Evolutionary conservation across 2,888 invertebrate species (phyloP).

Genomic region (Teinopalpus imperialis): DNA sequence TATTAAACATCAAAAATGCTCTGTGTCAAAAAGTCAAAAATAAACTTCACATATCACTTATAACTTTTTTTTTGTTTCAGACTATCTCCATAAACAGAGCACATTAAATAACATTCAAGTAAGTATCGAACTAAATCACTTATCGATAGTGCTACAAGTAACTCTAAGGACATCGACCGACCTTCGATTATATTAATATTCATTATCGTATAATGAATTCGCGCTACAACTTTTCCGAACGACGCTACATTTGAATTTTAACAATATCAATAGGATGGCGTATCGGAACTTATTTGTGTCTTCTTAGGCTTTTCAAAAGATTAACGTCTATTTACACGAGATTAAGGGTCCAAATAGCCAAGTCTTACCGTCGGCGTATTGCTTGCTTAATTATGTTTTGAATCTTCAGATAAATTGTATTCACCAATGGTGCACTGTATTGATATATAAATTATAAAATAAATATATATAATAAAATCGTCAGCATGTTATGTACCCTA

Average conservation of each 20-base stretch:
- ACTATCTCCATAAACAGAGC: not conserved
- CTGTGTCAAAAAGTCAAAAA: too few species aligned
- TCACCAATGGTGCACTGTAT: too few species aligned
- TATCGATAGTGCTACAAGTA: not conserved
- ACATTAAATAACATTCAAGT: slow-evolving; percentile 13
- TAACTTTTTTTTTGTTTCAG: slow-evolving; percentile 15
- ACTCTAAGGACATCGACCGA: slow-evolving; percentile 25
- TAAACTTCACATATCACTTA: too few species aligned
- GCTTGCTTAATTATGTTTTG: too few species aligned
- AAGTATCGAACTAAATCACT: slow-evolving; percentile 18
- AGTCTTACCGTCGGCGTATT: too few species aligned
- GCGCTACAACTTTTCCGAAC: slow-evolving; percentile 9
- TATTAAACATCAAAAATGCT: too few species aligned
- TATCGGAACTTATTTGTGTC: slow-evolving; percentile 9
- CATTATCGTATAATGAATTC: slow-evolving; percentile 19
- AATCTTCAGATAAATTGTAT: too few species aligned
- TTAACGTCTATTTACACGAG: not conserved
- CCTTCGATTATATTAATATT: slow-evolving; percentile 27
- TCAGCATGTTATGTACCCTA: too few species aligned
- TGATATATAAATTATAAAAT: too few species aligned
- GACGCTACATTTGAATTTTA: slow-evolving; percentile 15
- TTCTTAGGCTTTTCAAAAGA: slow-evolving; percentile 7
- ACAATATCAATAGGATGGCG: slow-evolving; percentile 12
- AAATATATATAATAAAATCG: too few species aligned
- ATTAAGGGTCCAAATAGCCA: too few species aligned